A percentile compares a stretch with the other conserved stretches of the same genome.
Conservation (phyloP, 2,888 invertebrate genomes). For the Hetaerina titia region DNA sequence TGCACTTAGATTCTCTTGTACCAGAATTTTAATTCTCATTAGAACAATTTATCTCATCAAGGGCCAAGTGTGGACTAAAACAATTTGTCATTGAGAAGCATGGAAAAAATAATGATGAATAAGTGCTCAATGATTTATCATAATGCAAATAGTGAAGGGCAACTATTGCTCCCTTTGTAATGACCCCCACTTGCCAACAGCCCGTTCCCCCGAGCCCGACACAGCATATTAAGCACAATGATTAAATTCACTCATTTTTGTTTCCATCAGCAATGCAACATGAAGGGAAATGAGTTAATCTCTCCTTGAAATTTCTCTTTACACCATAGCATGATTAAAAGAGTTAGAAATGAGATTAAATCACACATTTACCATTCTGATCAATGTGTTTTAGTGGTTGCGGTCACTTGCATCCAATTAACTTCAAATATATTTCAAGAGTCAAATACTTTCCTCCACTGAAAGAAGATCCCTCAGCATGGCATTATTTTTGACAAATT, state of each 20-base stretch:
- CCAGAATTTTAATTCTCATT: not conserved
- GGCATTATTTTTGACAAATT: not conserved
- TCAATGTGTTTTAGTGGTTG: not conserved
- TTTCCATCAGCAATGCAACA: slow-evolving; percentile 57
- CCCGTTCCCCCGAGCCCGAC: slow-evolving; percentile 56
- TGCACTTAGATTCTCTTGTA: not conserved
- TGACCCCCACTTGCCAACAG: slow-evolving; percentile 48
- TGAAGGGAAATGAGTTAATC: not conserved
- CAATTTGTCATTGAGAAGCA: not conserved
- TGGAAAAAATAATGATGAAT: not conserved
- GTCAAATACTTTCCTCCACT: not conserved
- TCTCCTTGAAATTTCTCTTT: not conserved
- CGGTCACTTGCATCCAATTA: slow-evolving; percentile 9
- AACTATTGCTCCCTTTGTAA: slow-evolving; percentile 41
- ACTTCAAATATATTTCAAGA: slow-evolving; percentile 10
- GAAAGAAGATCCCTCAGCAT: not conserved
- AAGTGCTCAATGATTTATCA: not conserved
- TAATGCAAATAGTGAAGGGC: slow-evolving; percentile 16
- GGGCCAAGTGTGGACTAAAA: slow-evolving; percentile 23
- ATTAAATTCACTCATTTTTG: not conserved
- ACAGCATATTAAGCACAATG: not conserved
- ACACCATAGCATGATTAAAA: not conserved
- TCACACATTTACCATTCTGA: not conserved
- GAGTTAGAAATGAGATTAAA: not conserved
- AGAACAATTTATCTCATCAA: not conserved